Percentiles rank a stretch among this genome's conserved stretches.
phyloP scores from a whole-genome alignment of 2,113 vertebrate genomes.

The Engystomops pustulosus region DNA sequence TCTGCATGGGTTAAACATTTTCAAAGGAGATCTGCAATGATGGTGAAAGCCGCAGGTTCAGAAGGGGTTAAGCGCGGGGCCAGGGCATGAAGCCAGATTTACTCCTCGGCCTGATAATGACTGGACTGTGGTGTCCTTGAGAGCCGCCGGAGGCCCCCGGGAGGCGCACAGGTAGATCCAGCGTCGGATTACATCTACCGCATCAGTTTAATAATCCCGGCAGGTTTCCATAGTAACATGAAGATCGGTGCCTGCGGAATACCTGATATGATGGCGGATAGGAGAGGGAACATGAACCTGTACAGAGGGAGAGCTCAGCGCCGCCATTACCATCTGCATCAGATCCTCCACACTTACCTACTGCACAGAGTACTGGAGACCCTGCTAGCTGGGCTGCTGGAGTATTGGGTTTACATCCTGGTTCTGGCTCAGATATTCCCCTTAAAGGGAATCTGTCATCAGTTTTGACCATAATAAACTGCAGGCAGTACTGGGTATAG shows the following conservation, averaged over 20 bases:
- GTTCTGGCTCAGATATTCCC: too few relatives aligned
- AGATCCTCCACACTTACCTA: too few relatives aligned
- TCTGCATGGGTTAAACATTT: not conserved
- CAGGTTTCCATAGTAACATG: slow-evolving; percentile 32
- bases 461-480: too few relatives aligned
- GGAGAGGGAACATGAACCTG: not conserved
- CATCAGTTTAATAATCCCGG: slow-evolving; percentile 38
- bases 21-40: not conserved
- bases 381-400: too few relatives aligned
- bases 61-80: not conserved
- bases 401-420: too few relatives aligned
- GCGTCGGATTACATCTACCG: slow-evolving; percentile 21
- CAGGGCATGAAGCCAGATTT: slow-evolving; percentile 3
- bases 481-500: too few relatives aligned
- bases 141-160: not conserved
- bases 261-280: slow-evolving; percentile 17
- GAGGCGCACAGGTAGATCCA: slow-evolving; percentile 42
- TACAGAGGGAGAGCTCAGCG: not conserved
- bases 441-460: too few relatives aligned
- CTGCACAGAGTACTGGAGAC: too few relatives aligned
- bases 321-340: not conserved
- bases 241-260: slow-evolving; percentile 13
- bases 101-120: not conserved
- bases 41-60: not conserved
- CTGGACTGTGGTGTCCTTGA: slow-evolving; percentile 29